Percentiles rank a stretch among this genome's conserved stretches.
phyloP scores from a whole-genome alignment of 2,113 vertebrate species.

The Ornithorhynchus anatinus region DNA sequence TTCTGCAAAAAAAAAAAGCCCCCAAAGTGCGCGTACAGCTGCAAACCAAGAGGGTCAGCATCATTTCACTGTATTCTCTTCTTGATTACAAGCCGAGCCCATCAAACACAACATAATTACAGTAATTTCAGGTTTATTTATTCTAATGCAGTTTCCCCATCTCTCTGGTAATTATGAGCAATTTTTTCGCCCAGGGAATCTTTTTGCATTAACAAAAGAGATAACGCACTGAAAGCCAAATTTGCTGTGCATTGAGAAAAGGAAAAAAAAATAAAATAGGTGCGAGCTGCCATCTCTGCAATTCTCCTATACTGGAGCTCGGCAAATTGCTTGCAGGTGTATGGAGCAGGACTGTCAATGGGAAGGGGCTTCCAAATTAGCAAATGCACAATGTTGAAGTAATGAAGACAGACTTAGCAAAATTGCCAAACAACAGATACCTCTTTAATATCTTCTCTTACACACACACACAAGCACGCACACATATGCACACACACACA shows the following conservation, averaged over 20 bases:
- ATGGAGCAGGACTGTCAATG: constrained; percentile 92
- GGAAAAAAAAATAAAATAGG: constrained; percentile 84
- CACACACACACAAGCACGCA: constrained; percentile 5
- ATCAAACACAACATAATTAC: constrained; percentile 99
- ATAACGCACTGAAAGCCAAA: constrained; percentile 98
- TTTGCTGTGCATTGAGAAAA: constrained; percentile 90
- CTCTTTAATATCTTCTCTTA: constrained; percentile 77
- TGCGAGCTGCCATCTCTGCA: constrained; percentile 94
- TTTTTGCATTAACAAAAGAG: constrained; percentile 99
- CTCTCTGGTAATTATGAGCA: constrained; percentile 99
- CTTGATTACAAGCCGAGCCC: constrained; percentile 99
- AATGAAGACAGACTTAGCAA: constrained; percentile 89
- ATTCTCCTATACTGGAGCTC: constrained; percentile 90
- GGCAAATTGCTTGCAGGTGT: constrained; percentile 99
- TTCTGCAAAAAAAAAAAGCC: constrained; percentile 86
- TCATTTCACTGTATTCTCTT: constrained; percentile 99
- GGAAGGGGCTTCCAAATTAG: constrained; percentile 92
- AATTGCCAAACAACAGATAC: constrained; percentile 85
- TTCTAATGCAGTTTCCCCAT: constrained; percentile 99
- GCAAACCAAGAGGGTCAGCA: constrained; percentile 99
- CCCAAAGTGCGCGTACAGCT: constrained; percentile 93
- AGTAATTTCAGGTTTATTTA: constrained; percentile 99
- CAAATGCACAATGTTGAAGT: constrained; percentile 91
- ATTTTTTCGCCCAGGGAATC: constrained; percentile 98
- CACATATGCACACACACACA: constrained; percentile 27